Evolutionary conservation across 1,140 invertebrate species (phyloP).

Genomic region (Microplitis demolitor): DNA sequence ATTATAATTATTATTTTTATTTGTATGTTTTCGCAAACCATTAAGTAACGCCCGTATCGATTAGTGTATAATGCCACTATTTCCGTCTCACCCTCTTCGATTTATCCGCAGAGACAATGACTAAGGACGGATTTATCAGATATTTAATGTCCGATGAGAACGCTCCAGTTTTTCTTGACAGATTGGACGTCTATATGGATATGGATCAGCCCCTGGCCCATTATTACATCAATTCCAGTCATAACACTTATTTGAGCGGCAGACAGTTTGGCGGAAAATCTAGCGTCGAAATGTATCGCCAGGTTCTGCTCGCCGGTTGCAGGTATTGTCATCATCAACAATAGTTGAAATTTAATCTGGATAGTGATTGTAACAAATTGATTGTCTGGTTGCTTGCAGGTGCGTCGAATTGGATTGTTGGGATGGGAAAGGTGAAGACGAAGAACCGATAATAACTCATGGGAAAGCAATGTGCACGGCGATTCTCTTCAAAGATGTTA

Average conservation of each 20-base stretch:
- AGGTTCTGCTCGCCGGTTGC: conserved; percentile 93
- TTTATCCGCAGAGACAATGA: conserved; percentile 69
- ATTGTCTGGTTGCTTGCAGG: conserved; percentile 58
- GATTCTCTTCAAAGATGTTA: conserved; percentile 98
- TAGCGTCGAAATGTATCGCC: conserved; percentile 97
- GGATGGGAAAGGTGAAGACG: conserved; percentile 96
- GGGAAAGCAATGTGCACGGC: conserved; percentile 99
- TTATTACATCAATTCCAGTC: conserved; percentile 99
- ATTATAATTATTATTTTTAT: background rate
- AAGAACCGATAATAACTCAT: conserved; percentile 98
- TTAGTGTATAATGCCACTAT: background rate
- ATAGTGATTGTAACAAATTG: background rate
- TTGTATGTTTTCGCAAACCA: background rate
- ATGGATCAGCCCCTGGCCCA: conserved; percentile 98
- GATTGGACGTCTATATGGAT: conserved; percentile 96
- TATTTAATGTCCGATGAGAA: conserved; percentile 99
- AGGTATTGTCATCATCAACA: conserved; percentile 62
- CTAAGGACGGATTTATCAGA: conserved; percentile 93
- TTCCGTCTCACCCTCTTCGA: background rate
- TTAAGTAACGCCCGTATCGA: background rate
- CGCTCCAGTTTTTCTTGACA: conserved; percentile 96
- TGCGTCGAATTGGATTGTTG: conserved; percentile 99
- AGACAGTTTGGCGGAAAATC: conserved; percentile 97
- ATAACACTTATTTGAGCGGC: conserved; percentile 96
- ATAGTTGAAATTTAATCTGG: background rate